Evolutionary conservation across 1,140 invertebrate species (phyloP).

Genomic region (Ylistrum balloti): DNA sequence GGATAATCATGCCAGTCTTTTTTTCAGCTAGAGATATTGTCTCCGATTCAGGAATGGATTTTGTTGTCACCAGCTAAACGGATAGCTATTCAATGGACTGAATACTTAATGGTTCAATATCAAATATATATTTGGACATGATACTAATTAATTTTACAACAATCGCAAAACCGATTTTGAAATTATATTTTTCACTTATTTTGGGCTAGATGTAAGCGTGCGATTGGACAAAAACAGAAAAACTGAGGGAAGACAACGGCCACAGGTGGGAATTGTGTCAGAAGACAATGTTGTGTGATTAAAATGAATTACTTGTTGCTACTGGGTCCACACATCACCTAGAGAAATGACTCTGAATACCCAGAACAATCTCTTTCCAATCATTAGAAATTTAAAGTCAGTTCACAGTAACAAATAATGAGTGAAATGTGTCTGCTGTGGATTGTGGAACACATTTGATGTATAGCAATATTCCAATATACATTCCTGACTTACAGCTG

Average conservation of each 20-base stretch:
- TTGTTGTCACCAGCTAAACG: not conserved
- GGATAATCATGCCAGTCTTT: too few relatives aligned
- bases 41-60: not conserved
- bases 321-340: not conserved
- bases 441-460: not conserved
- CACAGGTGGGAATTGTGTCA: not conserved
- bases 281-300: not conserved
- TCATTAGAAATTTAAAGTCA: not conserved
- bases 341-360: not conserved
- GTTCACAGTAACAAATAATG: not conserved
- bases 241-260: not conserved
- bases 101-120: not conserved
- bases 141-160: too few relatives aligned
- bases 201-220: too few relatives aligned
- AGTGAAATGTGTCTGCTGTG: not conserved
- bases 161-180: too few relatives aligned
- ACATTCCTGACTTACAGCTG: not conserved
- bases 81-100: not conserved
- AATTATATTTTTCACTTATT: too few relatives aligned
- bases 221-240: too few relatives aligned
- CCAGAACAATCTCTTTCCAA: not conserved
- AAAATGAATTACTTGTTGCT: too few relatives aligned
- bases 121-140: not conserved
- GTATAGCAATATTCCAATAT: slow-evolving; percentile 2
- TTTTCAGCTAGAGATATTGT: too few relatives aligned